These are phyloP conservation scores for Sitta europaea DNA, from an alignment of 2,113 vertebrate species.

Conservation along the genomic window DNA sequence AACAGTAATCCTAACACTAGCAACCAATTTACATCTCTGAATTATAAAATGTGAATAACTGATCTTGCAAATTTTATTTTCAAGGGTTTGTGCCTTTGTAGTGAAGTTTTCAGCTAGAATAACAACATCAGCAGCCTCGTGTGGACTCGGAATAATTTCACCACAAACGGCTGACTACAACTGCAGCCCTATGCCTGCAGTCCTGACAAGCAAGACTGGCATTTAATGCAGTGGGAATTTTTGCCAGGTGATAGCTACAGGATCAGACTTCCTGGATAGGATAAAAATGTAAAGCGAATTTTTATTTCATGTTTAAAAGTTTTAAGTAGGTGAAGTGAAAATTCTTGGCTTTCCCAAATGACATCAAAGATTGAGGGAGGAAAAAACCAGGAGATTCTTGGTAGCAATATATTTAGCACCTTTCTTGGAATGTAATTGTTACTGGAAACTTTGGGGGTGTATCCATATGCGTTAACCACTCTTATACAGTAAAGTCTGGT, in stretches of 20 bases:
- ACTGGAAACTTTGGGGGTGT: slow-evolving; percentile 56
- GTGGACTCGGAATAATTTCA: not conserved
- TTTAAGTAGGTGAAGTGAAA: slow-evolving; percentile 49
- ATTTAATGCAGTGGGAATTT: not conserved
- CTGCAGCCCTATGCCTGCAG: not conserved
- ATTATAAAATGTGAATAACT: slow-evolving; percentile 19
- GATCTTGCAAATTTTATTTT: not conserved
- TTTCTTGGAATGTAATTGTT: slow-evolving; percentile 66
- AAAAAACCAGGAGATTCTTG: slow-evolving; percentile 53
- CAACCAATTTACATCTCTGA: not conserved
- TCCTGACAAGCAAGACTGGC: not conserved
- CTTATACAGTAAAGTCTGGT: slow-evolving; percentile 7
- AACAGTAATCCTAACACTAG: not conserved
- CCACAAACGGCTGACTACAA: not conserved
- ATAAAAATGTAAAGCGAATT: slow-evolving; percentile 30
- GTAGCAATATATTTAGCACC: slow-evolving; percentile 59
- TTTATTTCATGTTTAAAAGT: slow-evolving; percentile 46
- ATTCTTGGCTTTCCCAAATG: slow-evolving; percentile 28
- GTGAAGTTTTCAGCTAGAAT: not conserved
- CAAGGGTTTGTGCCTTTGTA: not conserved
- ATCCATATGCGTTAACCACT: slow-evolving; percentile 26
- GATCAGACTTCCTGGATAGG: slow-evolving; percentile 24
- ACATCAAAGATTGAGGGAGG: slow-evolving; percentile 46
- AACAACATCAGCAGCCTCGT: not conserved
- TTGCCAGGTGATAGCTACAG: slow-evolving; percentile 17